Conservation (phyloP, 1,140 invertebrate genomes). For the Metaphire vulgaris region DNA sequence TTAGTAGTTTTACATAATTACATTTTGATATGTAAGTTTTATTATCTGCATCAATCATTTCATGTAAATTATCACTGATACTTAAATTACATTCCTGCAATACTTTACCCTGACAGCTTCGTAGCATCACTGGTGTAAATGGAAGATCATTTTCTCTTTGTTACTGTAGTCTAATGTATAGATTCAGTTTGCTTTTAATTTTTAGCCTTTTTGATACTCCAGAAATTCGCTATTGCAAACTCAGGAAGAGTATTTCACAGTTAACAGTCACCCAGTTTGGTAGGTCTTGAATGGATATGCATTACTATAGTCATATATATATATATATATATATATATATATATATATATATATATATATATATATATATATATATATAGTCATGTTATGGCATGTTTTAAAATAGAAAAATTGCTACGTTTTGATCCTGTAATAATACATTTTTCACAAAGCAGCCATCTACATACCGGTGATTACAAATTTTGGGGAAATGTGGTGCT, state of each 20-base stretch:
- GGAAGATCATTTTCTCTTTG: no score
- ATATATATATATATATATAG: neutral
- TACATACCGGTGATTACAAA: neutral
- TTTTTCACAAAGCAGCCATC: neutral
- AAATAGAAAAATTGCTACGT: neutral
- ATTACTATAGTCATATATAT: neutral
- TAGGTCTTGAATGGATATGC: conserved; percentile 26
- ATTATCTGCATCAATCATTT: neutral
- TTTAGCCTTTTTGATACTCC: conserved; percentile 66
- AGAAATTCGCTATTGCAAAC: conserved; percentile 59
- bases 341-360: neutral
- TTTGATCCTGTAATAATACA: neutral
- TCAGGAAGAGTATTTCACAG: conserved; percentile 56
- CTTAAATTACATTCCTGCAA: neutral
- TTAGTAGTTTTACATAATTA: no score
- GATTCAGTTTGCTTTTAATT: conserved; percentile 38
- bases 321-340: neutral
- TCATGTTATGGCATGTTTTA: neutral
- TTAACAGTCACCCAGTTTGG: conserved; percentile 49
- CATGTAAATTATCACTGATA: neutral
- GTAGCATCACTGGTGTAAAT: no score
- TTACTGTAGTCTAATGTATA: conserved; percentile 30
- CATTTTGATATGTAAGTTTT: neutral
- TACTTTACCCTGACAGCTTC: neutral
- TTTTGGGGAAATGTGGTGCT: no score